Evolutionary conservation across 2,888 invertebrate species (phyloP), one percentile per base, ranked within the genome.

Genomic region (Netelia melanura): DNA sequence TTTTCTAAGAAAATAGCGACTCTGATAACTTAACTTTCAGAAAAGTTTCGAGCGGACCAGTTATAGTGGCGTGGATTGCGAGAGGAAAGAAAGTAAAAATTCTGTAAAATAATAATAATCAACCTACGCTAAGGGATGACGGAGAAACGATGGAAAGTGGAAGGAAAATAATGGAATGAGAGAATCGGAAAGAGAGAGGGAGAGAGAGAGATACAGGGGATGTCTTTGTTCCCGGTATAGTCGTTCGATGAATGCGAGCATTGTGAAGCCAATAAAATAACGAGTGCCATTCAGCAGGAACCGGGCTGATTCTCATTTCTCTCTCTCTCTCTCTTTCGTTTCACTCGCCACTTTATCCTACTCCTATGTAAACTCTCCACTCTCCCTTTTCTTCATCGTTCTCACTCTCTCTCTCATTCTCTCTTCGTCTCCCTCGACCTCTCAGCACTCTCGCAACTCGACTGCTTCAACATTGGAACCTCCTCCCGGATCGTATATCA

Each of bases 201-300:
- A 17, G 17, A 17, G 17, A 17, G 68, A 75, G 23, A 71, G 67
- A 72, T 65, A 84, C 74, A 78, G 71, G 38, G 74, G 48, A 21
- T 75, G 61, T 23, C 81, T 84, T 87, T 84, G 80, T 85, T 81
- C 79, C 54, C 67, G 11, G 21, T 62, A 80, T 52, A 68, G 75
- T 58, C 43, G 79, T 80, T 77, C 85, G 81, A 87, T 86, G 82
- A 87, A 86, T 84, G 82, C 80, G 77, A 58, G 84, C 83, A 86
- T 86, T 85, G 86, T 83, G 70, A 64, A 79, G 85, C 70, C 83
- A 84, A 87, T 86, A 83, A 84, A 86, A 87, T 86, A 86, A 87
- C 79, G 84, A 77, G 78, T 44, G 84, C 82, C 81, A 85, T 86
- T 86, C 85, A 86, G 48, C 62, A 21, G 65, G 75, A 65, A 74